These are phyloP conservation scores for Drosophila ustulata DNA, from an alignment of 2,888 invertebrate genomes.

Conservation along the genomic window DNA sequence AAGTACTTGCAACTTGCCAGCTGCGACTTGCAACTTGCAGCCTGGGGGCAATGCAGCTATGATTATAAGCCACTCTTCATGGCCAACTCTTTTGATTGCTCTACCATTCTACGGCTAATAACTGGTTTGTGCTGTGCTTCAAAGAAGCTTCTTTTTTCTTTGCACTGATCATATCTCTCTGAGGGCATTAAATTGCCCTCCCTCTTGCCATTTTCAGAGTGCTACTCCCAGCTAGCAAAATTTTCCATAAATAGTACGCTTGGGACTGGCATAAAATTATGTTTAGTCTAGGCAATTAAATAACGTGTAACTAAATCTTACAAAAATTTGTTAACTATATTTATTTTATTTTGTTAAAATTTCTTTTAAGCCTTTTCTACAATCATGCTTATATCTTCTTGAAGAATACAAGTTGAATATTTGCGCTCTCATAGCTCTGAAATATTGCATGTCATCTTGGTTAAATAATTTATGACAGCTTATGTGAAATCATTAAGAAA, in stretches of 20 bases:
- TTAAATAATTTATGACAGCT: no score
- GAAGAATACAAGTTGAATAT: no score
- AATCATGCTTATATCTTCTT: not conserved
- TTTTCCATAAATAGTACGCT: not conserved
- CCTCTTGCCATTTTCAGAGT: not conserved
- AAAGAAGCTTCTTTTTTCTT: conserved; percentile 12
- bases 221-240: not conserved
- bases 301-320: no score
- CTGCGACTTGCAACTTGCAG: conserved; percentile 9
- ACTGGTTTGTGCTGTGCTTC: conserved; percentile 42
- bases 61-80: conserved; percentile 47
- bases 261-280: not conserved
- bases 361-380: no score
- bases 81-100: conserved; percentile 55
- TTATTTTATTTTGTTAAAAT: no score
- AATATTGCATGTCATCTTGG: no score
- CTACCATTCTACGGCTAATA: conserved; percentile 41
- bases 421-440: no score
- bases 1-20: conserved; percentile 39
- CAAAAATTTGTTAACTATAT: no score
- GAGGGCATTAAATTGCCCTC: conserved; percentile 18
- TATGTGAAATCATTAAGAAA: no score
- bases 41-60: conserved; percentile 35
- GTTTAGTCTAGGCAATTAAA: not conserved
- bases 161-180: conserved; percentile 47